A percentile compares a stretch with the other conserved stretches of the same genome.
These are phyloP conservation scores for Meiosimyza decipiens DNA, from an alignment of 2,888 invertebrate species.

Conservation along the genomic window DNA sequence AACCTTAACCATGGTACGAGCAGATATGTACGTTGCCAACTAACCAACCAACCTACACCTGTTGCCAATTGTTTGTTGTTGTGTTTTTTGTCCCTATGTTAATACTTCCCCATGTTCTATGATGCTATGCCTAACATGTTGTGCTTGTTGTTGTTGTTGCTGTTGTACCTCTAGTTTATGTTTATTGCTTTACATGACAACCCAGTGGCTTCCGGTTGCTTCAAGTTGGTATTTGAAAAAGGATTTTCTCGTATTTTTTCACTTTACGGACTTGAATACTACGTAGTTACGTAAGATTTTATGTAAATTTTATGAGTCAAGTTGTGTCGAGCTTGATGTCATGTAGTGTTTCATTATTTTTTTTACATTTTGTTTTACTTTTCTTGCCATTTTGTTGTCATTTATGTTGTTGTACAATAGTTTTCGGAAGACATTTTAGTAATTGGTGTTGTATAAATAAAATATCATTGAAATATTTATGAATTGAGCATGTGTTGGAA, in stretches of 20 bases:
- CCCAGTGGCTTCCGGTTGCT: slow-evolving; percentile 37
- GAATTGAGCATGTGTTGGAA: too few species aligned
- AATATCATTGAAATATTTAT: too few species aligned
- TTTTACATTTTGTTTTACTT: too few species aligned
- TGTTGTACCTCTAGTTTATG: slow-evolving; percentile 37
- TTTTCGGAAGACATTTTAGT: too few species aligned
- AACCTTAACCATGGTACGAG: background rate
- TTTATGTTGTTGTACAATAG: too few species aligned
- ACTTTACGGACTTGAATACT: too few species aligned
- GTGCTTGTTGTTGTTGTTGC: slow-evolving; percentile 1
- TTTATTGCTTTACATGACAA: slow-evolving; percentile 37
- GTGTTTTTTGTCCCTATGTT: slow-evolving; percentile 21
- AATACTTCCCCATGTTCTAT: too few species aligned
- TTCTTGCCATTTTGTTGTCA: too few species aligned
- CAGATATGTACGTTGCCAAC: background rate
- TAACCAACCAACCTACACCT: slow-evolving; percentile 39
- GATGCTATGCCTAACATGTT: background rate
- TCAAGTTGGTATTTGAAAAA: background rate
- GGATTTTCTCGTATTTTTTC: background rate
- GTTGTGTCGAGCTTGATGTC: too few species aligned
- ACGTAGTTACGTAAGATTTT: slow-evolving; percentile 39
- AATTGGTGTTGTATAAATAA: too few species aligned
- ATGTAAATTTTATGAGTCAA: slow-evolving; percentile 43
- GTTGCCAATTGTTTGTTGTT: slow-evolving; percentile 45
- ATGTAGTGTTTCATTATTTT: too few species aligned